Evolutionary conservation across 2,797 vertebrate genomes (phyloP), one percentile per base, ranked within the genome.

Genomic region (Syngnathus rostellatus): DNA sequence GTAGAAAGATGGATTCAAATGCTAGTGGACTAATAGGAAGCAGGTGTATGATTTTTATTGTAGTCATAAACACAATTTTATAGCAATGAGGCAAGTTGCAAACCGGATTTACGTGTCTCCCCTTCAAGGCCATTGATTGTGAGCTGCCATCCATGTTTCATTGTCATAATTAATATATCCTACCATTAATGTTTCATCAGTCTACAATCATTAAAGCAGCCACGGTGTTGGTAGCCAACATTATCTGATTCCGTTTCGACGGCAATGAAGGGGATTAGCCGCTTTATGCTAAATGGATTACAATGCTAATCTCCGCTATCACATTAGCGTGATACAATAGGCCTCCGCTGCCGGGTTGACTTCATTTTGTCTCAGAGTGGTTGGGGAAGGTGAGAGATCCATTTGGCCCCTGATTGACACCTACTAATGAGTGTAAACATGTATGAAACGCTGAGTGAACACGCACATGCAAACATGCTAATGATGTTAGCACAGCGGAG

Each of bases 251-350:
- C 76, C 76, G 85, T 87, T 91, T 88, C 84, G 82, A 86, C 87
- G 83, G 80, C 81, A 87, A 89, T 90, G 85, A 90, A 91, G 83
- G 89, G 90, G 90, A 91, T 92, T 92, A 91, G 77, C 83, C 86
- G 81, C 71, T 86, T 83, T 86, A 89, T 90, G 81, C 83, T 91
- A 90, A 92, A 88, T 90, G 91, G 90, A 92, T 92, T 92, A 92
- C 89, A 91, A 86, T 83, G 80, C 81, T 92, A 91, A 92, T 92
- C 90, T 91, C 84, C 78, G 78, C 82, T 88, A 90, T 92, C 90
- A 89, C 85, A 90, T 89, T 86, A 91, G 83, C 81, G 81, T 74
- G 55, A 82, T 76, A 86, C 84, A 88, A 89, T 87, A 86, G 85
- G 86, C 85, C 81, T 61, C 64, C 76, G 63, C 68, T 80, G 78